Evolutionary conservation across 2,113 vertebrate species (phyloP).

Genomic region (Lycaon pictus): DNA sequence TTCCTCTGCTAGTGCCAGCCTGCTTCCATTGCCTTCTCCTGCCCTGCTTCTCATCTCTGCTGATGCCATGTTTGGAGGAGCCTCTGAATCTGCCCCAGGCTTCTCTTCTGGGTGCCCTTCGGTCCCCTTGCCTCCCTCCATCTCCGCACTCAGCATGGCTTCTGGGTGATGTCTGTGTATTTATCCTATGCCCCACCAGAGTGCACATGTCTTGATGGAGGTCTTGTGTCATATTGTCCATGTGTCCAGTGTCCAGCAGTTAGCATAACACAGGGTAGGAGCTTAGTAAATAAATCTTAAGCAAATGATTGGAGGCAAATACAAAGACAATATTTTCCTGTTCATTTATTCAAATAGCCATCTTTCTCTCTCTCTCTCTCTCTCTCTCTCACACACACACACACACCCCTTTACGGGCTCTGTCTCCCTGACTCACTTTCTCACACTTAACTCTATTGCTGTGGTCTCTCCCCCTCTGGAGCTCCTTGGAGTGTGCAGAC

Average conservation of each 20-base stretch:
- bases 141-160: background rate
- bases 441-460: background rate
- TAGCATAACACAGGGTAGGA: background rate
- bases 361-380: background rate
- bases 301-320: background rate
- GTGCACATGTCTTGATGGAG: fast-evolving
- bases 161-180: background rate
- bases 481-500: background rate
- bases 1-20: background rate
- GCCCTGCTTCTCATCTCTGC: background rate
- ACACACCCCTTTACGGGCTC: background rate
- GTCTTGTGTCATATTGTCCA: background rate
- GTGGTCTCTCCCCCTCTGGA: too few relatives aligned
- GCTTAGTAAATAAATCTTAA: background rate
- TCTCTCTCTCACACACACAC: background rate
- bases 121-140: fast-evolving
- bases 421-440: background rate
- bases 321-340: background rate
- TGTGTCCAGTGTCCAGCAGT: background rate
- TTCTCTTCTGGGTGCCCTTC: background rate
- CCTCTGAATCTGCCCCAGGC: background rate
- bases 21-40: too few relatives aligned
- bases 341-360: background rate
- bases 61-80: background rate
- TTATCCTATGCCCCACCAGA: background rate